Conservation (phyloP, 2,888 invertebrate species). For the Pocota personata region DNA sequence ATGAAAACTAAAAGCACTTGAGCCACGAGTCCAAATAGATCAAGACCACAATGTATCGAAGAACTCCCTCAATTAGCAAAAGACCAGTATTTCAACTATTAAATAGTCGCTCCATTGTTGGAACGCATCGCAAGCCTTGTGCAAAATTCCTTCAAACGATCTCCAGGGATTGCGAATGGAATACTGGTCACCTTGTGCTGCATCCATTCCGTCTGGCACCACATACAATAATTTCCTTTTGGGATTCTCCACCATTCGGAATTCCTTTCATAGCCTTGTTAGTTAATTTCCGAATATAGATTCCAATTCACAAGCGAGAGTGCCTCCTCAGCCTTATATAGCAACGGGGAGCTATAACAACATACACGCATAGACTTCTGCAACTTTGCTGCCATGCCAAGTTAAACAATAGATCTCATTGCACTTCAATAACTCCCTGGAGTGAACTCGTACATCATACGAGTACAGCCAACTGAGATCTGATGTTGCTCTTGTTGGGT, state of each 20-base stretch:
- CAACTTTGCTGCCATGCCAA: conserved; percentile 22
- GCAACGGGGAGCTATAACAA: not conserved
- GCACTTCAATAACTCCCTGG: conserved; percentile 66
- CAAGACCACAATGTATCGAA: conserved; percentile 1
- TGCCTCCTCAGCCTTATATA: conserved; percentile 50
- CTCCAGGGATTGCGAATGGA: conserved; percentile 45
- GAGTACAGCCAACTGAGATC: not conserved
- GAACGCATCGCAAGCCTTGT: not conserved
- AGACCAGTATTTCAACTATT: not conserved
- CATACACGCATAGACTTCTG: conserved; percentile 16
- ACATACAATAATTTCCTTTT: conserved; percentile 50
- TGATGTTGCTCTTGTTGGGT: conserved; percentile 17
- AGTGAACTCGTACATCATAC: conserved; percentile 57
- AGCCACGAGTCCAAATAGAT: not conserved
- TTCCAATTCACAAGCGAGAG: conserved; percentile 58
- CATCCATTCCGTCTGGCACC: conserved; percentile 46
- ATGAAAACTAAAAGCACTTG: conserved; percentile 1
- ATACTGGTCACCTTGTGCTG: conserved; percentile 46
- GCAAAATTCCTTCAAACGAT: not conserved
- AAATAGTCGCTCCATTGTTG: not conserved
- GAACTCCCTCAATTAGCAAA: conserved; percentile 40
- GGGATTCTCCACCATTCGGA: conserved; percentile 51
- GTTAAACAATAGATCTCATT: conserved; percentile 65
- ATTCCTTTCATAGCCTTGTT: conserved; percentile 54
- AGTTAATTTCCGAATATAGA: conserved; percentile 68